These are phyloP conservation scores for Drosophila rhopaloa DNA, from an alignment of 1,140 invertebrate species.

Conservation along the genomic window DNA sequence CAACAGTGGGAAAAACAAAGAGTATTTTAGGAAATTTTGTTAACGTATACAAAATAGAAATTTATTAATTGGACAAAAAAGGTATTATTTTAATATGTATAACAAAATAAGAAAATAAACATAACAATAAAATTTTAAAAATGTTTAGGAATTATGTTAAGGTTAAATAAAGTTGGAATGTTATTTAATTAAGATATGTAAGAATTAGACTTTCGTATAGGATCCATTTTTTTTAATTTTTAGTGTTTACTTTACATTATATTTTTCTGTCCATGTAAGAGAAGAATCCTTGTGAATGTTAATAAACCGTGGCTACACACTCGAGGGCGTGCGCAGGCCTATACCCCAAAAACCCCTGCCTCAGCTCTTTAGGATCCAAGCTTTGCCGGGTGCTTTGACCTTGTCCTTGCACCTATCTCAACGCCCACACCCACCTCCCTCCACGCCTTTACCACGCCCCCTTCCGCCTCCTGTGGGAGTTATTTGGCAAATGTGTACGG, in stretches of 20 bases:
- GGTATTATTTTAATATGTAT: too few species aligned
- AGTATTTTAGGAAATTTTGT: too few species aligned
- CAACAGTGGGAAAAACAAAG: background rate
- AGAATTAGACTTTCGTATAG: too few species aligned
- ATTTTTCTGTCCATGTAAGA: conserved; percentile 11
- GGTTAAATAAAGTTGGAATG: too few species aligned
- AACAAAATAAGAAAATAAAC: too few species aligned
- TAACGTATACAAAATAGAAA: too few species aligned
- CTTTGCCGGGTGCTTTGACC: conserved; percentile 80
- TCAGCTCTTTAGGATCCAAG: background rate
- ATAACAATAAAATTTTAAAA: too few species aligned
- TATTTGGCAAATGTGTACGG: conserved; percentile 80
- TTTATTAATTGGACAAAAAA: too few species aligned
- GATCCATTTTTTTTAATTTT: too few species aligned
- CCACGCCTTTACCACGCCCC: conserved; percentile 16
- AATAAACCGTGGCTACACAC: conserved; percentile 67
- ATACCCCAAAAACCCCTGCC: conserved; percentile 9
- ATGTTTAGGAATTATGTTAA: too few species aligned
- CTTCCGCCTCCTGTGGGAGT: conserved; percentile 57
- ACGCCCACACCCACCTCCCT: background rate
- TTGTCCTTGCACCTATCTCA: conserved; percentile 62
- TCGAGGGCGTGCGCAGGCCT: conserved; percentile 46
- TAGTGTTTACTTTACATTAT: too few species aligned
- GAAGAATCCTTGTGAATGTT: conserved; percentile 59
- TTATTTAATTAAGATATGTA: too few species aligned